Base-by-base conservation (phyloP, 2,888 invertebrate species). In the Anoncus sp. region DNA sequence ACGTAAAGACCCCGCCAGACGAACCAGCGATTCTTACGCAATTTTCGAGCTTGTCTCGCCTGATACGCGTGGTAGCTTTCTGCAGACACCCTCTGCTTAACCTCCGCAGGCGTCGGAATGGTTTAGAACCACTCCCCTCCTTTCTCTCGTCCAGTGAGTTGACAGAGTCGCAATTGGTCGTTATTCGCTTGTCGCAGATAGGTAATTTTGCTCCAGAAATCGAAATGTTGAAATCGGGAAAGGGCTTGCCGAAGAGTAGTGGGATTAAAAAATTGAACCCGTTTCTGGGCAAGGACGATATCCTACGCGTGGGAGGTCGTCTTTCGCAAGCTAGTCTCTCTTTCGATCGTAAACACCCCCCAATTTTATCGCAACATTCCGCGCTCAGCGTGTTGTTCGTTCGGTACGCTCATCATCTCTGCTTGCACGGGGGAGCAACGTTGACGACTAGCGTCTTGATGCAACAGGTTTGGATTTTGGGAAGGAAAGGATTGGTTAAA, bases 231-330 rank as follows among this genome's bases (percentile, higher is more conserved):
- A 31, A 6, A 27, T 16, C 38, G 3, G 70, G 60, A 49, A 70
- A 49, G n/a, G n/a, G 51, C 1, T 49, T 70, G 51, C 70, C 49
- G 24, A 70, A 60, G 31, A 12, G 51, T 35, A 60, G 22, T 22
- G 14, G 22, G 2, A 7, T 70, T 5, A 18, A 18, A 5, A 70
- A 57, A 49, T 59, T 70, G 14, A 59, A 59, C 27, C 70, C 70
- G 16, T 57, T 49, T 20, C 7, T 47, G 7, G 31, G 35, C 38
- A 20, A 70, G 12, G 70, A 49, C 20, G 49, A 38, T 18, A 10
- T 60, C 12, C 18, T 60, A 20, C 60, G 70, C 14, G 70, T 70
- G 20, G 70, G 70, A 22, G 70, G 70, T 3, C 70, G 51, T 14
- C 51, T 70, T 16, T 18, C 69, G 14, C 69, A 69, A 1, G 16